Percentiles rank a stretch among this genome's conserved stretches.
Evolutionary conservation across 2,797 vertebrate genomes (phyloP).

Genomic region (Hyperoplus immaculatus): DNA sequence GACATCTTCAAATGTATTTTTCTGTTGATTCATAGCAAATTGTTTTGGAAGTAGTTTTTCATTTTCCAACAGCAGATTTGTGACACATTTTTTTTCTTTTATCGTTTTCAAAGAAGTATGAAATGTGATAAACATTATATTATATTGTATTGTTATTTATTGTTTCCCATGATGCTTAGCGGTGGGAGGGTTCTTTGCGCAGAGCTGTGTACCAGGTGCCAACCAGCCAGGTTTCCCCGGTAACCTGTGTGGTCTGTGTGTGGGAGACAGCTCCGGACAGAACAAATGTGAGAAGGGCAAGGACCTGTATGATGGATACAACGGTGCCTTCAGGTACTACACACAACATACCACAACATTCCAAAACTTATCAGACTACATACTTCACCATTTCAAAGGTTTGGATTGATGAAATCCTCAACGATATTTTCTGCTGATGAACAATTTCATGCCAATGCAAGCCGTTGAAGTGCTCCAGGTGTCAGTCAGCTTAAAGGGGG

Average conservation of each 20-base stretch:
- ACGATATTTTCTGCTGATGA: neutral
- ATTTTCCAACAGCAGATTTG: neutral
- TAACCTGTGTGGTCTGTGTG: slow-evolving; percentile 89
- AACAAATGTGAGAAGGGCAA: slow-evolving; percentile 89
- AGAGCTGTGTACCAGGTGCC: slow-evolving; percentile 93
- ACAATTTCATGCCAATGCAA: neutral
- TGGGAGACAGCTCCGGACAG: slow-evolving; percentile 86
- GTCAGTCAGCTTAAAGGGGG: neutral
- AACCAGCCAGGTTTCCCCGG: slow-evolving; percentile 84
- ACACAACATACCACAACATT: neutral
- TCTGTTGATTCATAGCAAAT: neutral
- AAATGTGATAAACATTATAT: neutral
- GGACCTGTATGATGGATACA: slow-evolving; percentile 91
- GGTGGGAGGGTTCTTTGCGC: slow-evolving; percentile 89
- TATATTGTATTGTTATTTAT: slow-evolving; percentile 2
- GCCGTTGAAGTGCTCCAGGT: neutral
- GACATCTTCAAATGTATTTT: neutral
- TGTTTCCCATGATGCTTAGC: slow-evolving; percentile 79
- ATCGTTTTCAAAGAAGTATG: too few species aligned
- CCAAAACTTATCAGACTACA: neutral
- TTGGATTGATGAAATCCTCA: neutral
- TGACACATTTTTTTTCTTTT: too few species aligned
- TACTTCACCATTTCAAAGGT: neutral
- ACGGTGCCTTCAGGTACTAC: slow-evolving; percentile 94
- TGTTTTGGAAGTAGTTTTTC: neutral